phyloP scores from a whole-genome alignment of 2,888 invertebrate species.

The Zeuzera pyrina region DNA sequence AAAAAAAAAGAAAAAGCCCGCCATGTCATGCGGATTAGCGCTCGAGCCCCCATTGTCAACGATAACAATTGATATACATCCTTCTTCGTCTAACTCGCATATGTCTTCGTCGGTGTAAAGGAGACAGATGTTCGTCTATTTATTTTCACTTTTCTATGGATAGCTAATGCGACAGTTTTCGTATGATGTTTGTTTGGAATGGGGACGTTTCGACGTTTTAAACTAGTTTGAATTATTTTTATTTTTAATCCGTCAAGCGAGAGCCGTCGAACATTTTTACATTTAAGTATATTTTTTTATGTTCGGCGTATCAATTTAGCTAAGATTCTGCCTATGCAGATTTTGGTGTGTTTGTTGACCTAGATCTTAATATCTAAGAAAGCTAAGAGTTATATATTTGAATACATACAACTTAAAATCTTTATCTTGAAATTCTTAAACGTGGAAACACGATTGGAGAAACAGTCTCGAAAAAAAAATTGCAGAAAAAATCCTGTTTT shows the following conservation, averaged over 20 bases:
- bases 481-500: too few species aligned
- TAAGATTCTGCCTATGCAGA: too few species aligned
- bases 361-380: too few species aligned
- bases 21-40: slow-evolving; percentile 66
- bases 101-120: slow-evolving; percentile 20
- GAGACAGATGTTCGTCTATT: slow-evolving; percentile 48
- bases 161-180: slow-evolving; percentile 65
- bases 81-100: slow-evolving; percentile 38
- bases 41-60: slow-evolving; percentile 50
- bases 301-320: too few species aligned
- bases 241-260: slow-evolving; percentile 57
- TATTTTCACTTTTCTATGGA: slow-evolving; percentile 64
- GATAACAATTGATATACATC: slow-evolving; percentile 60
- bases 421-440: too few species aligned
- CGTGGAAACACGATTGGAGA: too few species aligned
- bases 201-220: slow-evolving; percentile 37
- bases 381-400: too few species aligned
- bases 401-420: too few species aligned
- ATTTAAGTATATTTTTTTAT: too few species aligned
- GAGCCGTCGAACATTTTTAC: too few species aligned
- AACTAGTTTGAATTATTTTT: slow-evolving; percentile 54
- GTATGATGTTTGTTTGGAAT: slow-evolving; percentile 66
- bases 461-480: too few species aligned
- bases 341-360: too few species aligned
- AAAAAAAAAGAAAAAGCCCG: slow-evolving; percentile 47